Conservation (phyloP, 2,797 vertebrate genomes). For the Trachurus trachurus region DNA sequence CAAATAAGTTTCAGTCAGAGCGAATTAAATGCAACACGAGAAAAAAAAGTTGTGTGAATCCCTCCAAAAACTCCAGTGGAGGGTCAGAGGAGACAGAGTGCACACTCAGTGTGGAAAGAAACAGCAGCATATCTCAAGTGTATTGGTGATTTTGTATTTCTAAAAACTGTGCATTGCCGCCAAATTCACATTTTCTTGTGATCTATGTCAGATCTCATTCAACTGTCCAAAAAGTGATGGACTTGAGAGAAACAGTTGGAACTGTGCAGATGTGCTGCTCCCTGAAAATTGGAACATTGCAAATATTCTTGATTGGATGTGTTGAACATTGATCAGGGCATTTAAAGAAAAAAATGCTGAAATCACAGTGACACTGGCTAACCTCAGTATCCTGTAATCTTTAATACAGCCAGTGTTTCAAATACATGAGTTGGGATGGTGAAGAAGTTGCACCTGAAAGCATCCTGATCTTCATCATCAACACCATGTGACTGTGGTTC, state of each 20-base stretch:
- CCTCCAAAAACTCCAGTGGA: neutral
- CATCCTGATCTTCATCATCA: constrained; percentile 29
- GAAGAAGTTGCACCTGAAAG: constrained; percentile 36
- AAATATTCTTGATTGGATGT: neutral
- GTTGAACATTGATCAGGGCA: neutral
- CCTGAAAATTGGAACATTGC: neutral
- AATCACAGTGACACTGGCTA: neutral
- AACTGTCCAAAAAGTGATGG: neutral
- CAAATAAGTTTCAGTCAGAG: neutral
- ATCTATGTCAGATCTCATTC: neutral
- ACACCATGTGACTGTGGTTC: constrained; percentile 12
- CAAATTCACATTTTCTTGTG: neutral
- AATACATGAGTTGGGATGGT: neutral
- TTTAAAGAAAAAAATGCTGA: no score
- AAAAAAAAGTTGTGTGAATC: constrained; percentile 4
- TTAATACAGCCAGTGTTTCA: neutral
- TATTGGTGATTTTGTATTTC: neutral
- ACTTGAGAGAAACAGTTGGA: neutral
- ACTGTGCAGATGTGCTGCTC: neutral
- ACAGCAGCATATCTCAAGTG: neutral
- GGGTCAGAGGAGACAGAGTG: neutral
- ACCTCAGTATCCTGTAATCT: neutral
- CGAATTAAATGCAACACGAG: neutral
- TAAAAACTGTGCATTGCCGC: neutral
- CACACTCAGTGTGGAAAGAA: no score